phyloP scores from a whole-genome alignment of 2,113 vertebrate genomes.

The Gymnarchus niloticus region DNA sequence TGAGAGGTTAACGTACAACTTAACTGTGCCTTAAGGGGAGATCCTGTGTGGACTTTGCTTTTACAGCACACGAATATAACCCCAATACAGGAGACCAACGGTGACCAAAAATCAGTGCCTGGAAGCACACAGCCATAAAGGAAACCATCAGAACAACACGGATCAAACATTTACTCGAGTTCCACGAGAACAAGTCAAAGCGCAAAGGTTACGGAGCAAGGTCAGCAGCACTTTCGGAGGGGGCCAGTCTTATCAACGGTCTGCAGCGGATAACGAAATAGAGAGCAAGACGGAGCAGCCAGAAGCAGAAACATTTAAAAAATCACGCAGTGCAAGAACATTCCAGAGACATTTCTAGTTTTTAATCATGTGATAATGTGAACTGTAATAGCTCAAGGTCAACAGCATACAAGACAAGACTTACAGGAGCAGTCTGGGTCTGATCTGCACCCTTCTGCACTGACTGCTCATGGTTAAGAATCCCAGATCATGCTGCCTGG shows the following conservation, averaged over 20 bases:
- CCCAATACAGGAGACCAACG: not conserved
- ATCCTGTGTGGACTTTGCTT: not conserved
- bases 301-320: not conserved
- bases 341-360: not conserved
- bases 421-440: not conserved
- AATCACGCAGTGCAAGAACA: not conserved
- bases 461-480: not conserved
- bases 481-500: not conserved
- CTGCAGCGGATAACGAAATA: not conserved
- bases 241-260: not conserved
- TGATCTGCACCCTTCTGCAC: not conserved
- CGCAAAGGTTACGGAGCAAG: not conserved
- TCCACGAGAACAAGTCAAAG: not conserved
- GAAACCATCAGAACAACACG: not conserved
- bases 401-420: not conserved
- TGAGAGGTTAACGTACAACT: not conserved
- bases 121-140: not conserved
- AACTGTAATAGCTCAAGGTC: not conserved
- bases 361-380: not conserved
- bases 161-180: conserved; percentile 5
- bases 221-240: not conserved
- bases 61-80: not conserved
- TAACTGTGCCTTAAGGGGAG: not conserved
- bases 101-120: not conserved
- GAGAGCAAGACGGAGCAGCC: not conserved